Base-by-base conservation (phyloP, 2,113 vertebrate genomes). In the Ctenodactylus gundi region DNA sequence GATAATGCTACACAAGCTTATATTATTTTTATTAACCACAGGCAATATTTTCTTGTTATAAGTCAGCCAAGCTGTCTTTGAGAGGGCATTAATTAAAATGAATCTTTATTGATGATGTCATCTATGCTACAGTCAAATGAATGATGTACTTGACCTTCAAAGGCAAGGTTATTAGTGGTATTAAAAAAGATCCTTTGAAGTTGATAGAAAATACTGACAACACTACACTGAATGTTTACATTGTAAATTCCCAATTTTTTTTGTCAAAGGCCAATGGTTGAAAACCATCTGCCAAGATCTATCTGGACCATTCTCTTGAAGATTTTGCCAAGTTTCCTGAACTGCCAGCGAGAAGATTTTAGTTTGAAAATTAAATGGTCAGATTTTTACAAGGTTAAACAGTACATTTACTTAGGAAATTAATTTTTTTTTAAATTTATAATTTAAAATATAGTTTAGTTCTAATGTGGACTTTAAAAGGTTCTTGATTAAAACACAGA, bases 231-330 rank as follows among this genome's bases (percentile, higher is more conserved):
- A 82, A 0, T 51, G 31, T 70, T 36, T 77, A 53, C 60, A 75
- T 0, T 68, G 34, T 41, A 72, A 91, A 96, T 60, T 78, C 20
- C 70, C 77, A 39, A 89, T 3, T 60, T 90, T 89, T 34, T 51
- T 23, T 86, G 70, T 77, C 82, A 93, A 94, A 91, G 76, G 70
- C 73, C 82, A 93, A 94, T 89, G 76, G 80, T 82, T 83, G n/a
- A 86, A 60, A 89, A 64, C 39, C 64, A 95, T 77, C 83, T 87
- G 70, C 55, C 76, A 82, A 57, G 36, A 94, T 46, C 21, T 36
- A 46, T 18, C 25, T 88, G 57, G 34, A 75, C 14, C 31, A 90
- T 31, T 85, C 51, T 88, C 14, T 64, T 34, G 53, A 84, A 34
- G 5, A 29, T 80, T 76, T 41, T 95, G 31, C n/a, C 57, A 81